phyloP scores from a whole-genome alignment of 2,113 vertebrate species.

The Sander lucioperca region DNA sequence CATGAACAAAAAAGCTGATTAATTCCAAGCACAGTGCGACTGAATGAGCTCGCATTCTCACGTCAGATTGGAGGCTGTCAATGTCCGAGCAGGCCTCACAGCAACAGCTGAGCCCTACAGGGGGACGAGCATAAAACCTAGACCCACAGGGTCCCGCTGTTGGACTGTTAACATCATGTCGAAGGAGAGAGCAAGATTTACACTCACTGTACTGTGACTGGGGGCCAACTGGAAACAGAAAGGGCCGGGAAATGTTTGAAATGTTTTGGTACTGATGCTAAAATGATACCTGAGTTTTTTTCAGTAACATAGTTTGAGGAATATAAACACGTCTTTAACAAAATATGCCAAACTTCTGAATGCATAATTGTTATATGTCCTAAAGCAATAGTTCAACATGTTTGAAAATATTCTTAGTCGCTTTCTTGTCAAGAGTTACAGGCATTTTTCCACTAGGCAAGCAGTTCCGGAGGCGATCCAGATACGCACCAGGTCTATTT shows the following conservation, averaged over 20 bases:
- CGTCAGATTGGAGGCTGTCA: constrained; percentile 32
- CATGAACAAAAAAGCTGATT: constrained; percentile 69
- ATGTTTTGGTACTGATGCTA: background rate
- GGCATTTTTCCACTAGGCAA: too few species aligned
- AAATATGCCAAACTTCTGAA: background rate
- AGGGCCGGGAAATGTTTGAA: background rate
- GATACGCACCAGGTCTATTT: too few species aligned
- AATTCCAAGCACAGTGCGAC: constrained; percentile 53
- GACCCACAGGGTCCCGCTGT: background rate
- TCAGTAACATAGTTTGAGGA: background rate
- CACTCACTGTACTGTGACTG: background rate
- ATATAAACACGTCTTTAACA: background rate
- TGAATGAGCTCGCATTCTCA: constrained; percentile 52
- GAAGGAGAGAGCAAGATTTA: background rate
- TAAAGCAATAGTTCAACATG: background rate
- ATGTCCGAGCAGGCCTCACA: constrained; percentile 10
- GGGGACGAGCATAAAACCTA: background rate
- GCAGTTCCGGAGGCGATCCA: too few species aligned
- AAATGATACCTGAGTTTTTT: background rate
- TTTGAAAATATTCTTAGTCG: background rate
- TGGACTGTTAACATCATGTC: background rate
- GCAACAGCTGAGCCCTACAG: constrained; percentile 49
- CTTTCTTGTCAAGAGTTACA: background rate
- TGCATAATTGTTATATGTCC: background rate
- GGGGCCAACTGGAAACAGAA: background rate